Percentiles rank a stretch among this genome's conserved stretches.
These are phyloP conservation scores for Platycnemis pennipes DNA, from an alignment of 2,888 invertebrate genomes.

Conservation along the genomic window DNA sequence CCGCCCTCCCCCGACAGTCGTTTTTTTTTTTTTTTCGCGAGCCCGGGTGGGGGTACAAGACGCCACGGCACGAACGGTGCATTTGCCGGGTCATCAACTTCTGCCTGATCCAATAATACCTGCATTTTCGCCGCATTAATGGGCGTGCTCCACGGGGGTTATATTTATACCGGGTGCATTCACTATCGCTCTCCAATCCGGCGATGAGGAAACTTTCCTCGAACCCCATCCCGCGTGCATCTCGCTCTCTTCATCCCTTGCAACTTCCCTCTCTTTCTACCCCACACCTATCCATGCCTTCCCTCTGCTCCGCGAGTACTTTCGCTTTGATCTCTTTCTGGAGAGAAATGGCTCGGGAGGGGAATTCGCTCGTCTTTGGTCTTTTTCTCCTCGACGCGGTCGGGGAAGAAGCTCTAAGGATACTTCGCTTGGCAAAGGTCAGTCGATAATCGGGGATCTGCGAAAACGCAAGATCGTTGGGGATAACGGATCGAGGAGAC, in stretches of 20 bases:
- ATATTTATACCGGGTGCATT: conserved; percentile 34
- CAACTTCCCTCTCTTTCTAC: neutral
- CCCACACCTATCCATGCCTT: neutral
- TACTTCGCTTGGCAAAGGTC: no score
- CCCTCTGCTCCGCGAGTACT: neutral
- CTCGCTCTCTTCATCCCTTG: neutral
- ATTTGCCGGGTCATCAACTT: conserved; percentile 58
- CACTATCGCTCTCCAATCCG: neutral
- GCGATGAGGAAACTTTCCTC: neutral
- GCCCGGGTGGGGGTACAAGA: neutral
- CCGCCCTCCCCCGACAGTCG: no score
- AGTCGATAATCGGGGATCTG: no score
- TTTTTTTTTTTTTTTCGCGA: no score
- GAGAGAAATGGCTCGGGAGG: neutral
- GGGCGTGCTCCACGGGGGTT: neutral
- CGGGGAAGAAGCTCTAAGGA: no score
- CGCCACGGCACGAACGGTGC: conserved; percentile 49
- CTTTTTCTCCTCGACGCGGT: no score
- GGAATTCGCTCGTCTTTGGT: no score
- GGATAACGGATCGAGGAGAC: no score
- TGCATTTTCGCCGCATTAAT: conserved; percentile 49
- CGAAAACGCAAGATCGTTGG: no score
- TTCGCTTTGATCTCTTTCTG: neutral
- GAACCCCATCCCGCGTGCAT: neutral
- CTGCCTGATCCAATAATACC: conserved; percentile 58